Evolutionary conservation across 2,888 invertebrate genomes (phyloP).

Genomic region (Lasioglossum figueresi): DNA sequence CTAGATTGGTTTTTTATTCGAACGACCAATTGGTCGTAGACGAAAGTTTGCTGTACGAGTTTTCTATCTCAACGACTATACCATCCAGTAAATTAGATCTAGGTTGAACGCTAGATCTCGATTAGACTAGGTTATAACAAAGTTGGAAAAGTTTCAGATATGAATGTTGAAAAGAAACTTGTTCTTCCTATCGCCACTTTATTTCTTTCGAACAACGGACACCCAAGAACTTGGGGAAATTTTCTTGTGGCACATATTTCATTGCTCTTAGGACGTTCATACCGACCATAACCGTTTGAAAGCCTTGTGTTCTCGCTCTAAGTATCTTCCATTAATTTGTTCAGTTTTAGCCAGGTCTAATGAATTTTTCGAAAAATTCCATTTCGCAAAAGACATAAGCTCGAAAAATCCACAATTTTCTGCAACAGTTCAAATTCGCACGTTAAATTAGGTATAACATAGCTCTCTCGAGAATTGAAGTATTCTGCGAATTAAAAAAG

Average conservation of each 20-base stretch:
- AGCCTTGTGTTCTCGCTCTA: not conserved
- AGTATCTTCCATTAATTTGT: not conserved
- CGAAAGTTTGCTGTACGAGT: not conserved
- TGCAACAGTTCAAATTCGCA: not conserved
- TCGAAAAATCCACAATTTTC: not conserved
- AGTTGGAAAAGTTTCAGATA: not conserved
- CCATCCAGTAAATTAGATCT: not conserved
- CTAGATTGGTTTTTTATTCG: not conserved
- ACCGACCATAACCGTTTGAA: not conserved
- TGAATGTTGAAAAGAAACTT: not conserved
- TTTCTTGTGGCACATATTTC: not conserved
- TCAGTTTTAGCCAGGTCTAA: no score
- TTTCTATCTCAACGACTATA: not conserved
- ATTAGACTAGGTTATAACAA: conserved; percentile 1
- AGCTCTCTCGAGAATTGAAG: not conserved
- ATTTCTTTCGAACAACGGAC: not conserved
- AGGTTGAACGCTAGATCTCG: not conserved
- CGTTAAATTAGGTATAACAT: not conserved
- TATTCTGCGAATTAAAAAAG: not conserved
- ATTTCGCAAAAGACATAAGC: no score
- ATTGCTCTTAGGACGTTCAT: not conserved
- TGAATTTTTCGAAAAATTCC: no score
- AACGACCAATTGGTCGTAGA: not conserved
- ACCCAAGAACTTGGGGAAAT: not conserved
- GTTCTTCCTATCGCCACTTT: not conserved